Conservation (phyloP, 2,797 vertebrate genomes). For the Pangasius mekongensis region DNA sequence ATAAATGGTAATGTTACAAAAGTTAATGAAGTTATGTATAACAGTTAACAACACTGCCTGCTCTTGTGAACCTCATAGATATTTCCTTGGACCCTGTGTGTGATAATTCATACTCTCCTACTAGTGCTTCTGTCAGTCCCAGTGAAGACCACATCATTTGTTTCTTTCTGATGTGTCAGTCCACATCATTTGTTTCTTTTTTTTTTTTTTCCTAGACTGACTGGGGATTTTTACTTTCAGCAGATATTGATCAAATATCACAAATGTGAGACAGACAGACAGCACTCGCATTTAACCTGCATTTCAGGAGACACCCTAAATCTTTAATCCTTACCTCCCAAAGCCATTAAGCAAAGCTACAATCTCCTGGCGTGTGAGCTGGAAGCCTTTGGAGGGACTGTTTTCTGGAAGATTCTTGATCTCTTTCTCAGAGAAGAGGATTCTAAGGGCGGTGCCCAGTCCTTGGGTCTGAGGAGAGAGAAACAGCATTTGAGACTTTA, state of each 20-base stretch:
- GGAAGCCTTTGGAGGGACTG: conserved; percentile 91
- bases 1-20: background rate
- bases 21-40: background rate
- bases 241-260: background rate
- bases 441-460: conserved; percentile 92
- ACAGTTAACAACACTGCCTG: background rate
- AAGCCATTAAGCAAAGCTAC: conserved; percentile 92
- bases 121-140: background rate
- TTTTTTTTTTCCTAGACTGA: background rate
- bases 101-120: background rate
- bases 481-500: background rate
- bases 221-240: background rate
- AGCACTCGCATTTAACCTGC: background rate
- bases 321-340: conserved; percentile 76
- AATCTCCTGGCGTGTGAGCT: conserved; percentile 92
- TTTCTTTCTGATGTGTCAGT: background rate
- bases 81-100: background rate
- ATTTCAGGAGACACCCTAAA: background rate
- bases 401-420: conserved; percentile 91
- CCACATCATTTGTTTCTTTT: too few relatives aligned
- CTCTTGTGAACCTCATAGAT: background rate
- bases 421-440: conserved; percentile 94
- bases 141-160: background rate
- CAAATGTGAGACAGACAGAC: background rate
- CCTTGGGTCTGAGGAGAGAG: conserved; percentile 84